Base-by-base conservation (phyloP, 2,113 vertebrate genomes). In the Pogonocichla stellata region DNA sequence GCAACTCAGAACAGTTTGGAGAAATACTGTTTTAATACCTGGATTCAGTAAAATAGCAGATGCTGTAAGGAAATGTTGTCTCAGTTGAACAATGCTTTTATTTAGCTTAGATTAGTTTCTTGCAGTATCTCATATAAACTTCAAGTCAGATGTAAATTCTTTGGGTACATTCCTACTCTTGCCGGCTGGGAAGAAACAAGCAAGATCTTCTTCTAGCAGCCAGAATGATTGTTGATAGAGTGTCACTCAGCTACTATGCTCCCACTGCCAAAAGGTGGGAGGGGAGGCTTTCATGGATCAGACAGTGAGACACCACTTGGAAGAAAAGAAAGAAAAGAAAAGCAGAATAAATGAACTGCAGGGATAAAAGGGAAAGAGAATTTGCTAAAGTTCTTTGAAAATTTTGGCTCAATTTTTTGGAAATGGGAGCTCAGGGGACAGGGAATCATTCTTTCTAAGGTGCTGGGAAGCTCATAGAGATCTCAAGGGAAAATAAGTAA, bases 251-350 rank as follows among this genome's bases (percentile, higher is more conserved):
- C 66, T 62, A 65, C 64, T 70, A 7, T n/a, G 67, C 9, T 92
- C 54, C 42, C 38, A 17, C 20, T 92, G 84, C 58, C 88, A 58
- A 70, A 90, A 75, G 31, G 66, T 83, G 47, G 67, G 82, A 93
- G 67, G 29, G 15, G 31, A 93, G 31, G 12, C 47, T 92, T 90
- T 83, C 33, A 77, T 1, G 5, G 70, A 16, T 71, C 78, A 91
- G 66, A 67, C 57, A 77, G 64, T n/a, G 43, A 91, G 77, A 91
- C 43, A 93, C 26, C 6, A 66, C 69, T 6, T 42, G 67, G 58
- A 88, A 87, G 47, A 86, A 91, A 93, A 88, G 48, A 84, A 92
- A 71, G 42, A 72, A 69, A 78, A 91, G 47, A 80, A 69, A 87
- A 19, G 16, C 43, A 66, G 47, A 88, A 84, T 77, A 84, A 95